Percentiles rank a stretch among this genome's conserved stretches.
Conservation (phyloP, 1,140 invertebrate species). For the Bombus difficillimus region DNA sequence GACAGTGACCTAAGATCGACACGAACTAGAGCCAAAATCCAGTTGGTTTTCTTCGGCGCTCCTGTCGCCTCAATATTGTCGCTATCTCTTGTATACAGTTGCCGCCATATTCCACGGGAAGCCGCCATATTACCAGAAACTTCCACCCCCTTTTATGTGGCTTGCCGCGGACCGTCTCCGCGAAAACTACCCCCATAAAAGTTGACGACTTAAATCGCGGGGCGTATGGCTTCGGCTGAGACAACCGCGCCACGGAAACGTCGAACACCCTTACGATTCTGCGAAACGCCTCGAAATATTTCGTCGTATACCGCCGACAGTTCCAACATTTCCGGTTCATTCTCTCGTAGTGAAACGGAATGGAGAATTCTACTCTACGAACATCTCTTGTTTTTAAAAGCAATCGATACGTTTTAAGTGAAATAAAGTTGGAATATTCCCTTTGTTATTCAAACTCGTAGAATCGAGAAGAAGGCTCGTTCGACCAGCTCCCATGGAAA, state of each 20-base stretch:
- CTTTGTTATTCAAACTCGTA: neutral
- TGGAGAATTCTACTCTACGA: neutral
- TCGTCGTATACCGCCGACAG: constrained; percentile 8
- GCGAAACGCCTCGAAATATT: constrained; percentile 67
- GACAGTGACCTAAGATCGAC: constrained; percentile 4
- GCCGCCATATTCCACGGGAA: constrained; percentile 78
- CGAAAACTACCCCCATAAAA: constrained; percentile 80
- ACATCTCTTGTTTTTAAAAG: neutral
- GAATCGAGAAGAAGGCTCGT: neutral
- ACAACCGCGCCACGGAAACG: constrained; percentile 30
- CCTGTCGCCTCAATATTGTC: constrained; percentile 77
- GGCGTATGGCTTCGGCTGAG: constrained; percentile 74
- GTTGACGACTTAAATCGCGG: constrained; percentile 80
- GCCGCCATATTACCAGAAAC: constrained; percentile 79
- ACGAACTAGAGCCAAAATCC: constrained; percentile 38
- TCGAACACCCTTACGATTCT: constrained; percentile 63
- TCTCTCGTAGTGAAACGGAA: neutral
- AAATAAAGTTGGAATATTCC: neutral
- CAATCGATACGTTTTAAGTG: neutral
- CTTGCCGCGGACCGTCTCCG: constrained; percentile 71
- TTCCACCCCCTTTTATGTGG: constrained; percentile 74
- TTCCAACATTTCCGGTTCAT: neutral
- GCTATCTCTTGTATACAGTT: constrained; percentile 80
- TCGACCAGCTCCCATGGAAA: constrained; percentile 3
- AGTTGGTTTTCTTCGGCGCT: constrained; percentile 53